A percentile compares a stretch with the other conserved stretches of the same genome.
Evolutionary conservation across 2,888 invertebrate genomes (phyloP).

Genomic region (Sphaerophoria rueppellii): DNA sequence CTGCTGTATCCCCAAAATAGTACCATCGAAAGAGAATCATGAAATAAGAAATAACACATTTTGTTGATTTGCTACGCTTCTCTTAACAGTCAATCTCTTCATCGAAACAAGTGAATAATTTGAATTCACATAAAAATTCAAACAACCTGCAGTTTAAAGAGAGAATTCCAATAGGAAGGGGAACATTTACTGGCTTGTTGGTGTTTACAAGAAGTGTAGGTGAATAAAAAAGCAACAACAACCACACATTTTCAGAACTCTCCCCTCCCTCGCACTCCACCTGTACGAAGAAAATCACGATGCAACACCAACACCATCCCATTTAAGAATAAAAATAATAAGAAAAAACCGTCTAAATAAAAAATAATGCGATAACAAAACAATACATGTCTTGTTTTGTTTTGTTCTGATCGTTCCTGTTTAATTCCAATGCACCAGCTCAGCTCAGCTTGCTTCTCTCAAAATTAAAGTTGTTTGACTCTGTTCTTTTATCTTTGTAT

Average conservation of each 20-base stretch:
- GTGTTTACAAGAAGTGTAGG: neutral
- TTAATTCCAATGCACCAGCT: slow-evolving; percentile 42
- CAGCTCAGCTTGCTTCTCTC: slow-evolving; percentile 56
- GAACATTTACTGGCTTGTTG: slow-evolving; percentile 40
- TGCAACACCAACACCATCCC: slow-evolving; percentile 74
- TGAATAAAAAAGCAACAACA: slow-evolving; percentile 20
- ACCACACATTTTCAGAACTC: slow-evolving; percentile 15
- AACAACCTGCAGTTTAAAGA: slow-evolving; percentile 63
- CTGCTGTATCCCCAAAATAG: too few species aligned
- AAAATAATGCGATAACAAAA: slow-evolving; percentile 62
- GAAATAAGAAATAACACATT: too few species aligned
- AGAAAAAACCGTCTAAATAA: slow-evolving; percentile 62
- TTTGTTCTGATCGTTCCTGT: slow-evolving; percentile 55
- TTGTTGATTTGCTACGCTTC: neutral
- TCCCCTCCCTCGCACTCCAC: slow-evolving; percentile 34
- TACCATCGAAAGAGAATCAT: neutral
- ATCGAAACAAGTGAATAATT: slow-evolving; percentile 58
- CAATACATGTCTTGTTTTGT: slow-evolving; percentile 70
- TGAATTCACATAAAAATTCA: slow-evolving; percentile 45
- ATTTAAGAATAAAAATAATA: neutral
- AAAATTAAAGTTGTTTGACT: slow-evolving; percentile 26
- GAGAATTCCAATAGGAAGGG: slow-evolving; percentile 61
- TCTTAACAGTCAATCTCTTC: neutral
- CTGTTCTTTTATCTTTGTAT: slow-evolving; percentile 57
- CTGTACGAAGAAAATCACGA: slow-evolving; percentile 2